Evolutionary conservation across 2,113 vertebrate genomes (phyloP).

Genomic region (Mungos mungo): DNA sequence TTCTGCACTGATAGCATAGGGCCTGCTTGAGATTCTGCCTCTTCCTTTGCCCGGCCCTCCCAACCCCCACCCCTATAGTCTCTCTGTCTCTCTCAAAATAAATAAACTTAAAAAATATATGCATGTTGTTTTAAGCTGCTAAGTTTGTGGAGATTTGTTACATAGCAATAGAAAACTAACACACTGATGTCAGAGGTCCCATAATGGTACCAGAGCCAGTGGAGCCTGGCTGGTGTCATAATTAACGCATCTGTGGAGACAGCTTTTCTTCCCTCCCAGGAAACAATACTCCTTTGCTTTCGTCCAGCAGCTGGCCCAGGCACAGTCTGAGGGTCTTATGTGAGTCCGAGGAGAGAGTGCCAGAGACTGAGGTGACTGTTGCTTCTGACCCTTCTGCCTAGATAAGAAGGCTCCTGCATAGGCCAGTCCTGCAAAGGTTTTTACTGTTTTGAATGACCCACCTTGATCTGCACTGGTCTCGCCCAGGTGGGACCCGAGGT

Average conservation of each 20-base stretch:
- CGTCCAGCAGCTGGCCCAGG: not conserved
- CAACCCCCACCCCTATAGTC: too few species aligned
- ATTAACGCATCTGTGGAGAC: not conserved
- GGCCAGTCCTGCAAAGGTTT: not conserved
- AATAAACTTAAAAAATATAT: too few species aligned
- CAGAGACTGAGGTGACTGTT: not conserved
- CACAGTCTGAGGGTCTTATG: not conserved
- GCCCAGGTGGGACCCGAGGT: not conserved
- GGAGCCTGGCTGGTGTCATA: not conserved
- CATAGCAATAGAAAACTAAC: not conserved
- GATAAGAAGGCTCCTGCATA: not conserved
- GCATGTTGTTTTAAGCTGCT: not conserved
- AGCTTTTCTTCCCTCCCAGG: not conserved
- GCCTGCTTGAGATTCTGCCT: too few species aligned
- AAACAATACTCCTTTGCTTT: not conserved
- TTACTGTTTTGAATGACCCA: not conserved
- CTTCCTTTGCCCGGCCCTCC: too few species aligned
- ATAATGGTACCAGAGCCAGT: not conserved
- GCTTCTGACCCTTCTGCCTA: not conserved
- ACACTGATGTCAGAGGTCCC: not conserved
- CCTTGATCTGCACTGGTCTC: not conserved
- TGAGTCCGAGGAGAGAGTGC: not conserved
- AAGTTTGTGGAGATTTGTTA: not conserved
- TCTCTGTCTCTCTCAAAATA: too few species aligned
- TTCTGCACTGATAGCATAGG: too few species aligned